Percentiles rank a stretch among this genome's conserved stretches.
Evolutionary conservation across 2,888 invertebrate species (phyloP).

Genomic region (Litoditis marina): DNA sequence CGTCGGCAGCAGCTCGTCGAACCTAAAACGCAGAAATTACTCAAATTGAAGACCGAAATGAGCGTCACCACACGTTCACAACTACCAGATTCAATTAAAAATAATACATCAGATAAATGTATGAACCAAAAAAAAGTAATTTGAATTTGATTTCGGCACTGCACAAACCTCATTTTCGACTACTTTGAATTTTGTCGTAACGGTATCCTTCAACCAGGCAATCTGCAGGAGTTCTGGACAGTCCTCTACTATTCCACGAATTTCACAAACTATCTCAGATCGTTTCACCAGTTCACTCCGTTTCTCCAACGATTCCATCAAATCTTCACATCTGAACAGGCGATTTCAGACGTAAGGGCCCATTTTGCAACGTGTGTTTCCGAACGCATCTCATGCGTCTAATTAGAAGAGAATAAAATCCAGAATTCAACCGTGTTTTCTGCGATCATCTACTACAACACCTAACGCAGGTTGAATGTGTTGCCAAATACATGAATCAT

Average conservation of each 20-base stretch:
- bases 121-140: too few species aligned
- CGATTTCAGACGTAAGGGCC: background rate
- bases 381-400: too few species aligned
- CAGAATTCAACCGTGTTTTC: too few species aligned
- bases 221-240: constrained; percentile 31
- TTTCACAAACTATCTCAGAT: constrained; percentile 18
- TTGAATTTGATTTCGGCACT: too few species aligned
- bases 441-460: background rate
- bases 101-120: too few species aligned
- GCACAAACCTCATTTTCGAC: constrained; percentile 40
- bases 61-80: too few species aligned
- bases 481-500: too few species aligned
- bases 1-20: constrained; percentile 37
- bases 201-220: constrained; percentile 38
- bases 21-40: constrained; percentile 11
- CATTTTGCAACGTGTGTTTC: too few species aligned
- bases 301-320: constrained; percentile 42
- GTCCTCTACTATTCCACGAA: constrained; percentile 39
- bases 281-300: constrained; percentile 41
- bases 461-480: background rate
- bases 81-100: background rate
- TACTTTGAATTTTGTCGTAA: constrained; percentile 33
- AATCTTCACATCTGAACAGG: constrained; percentile 35
- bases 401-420: too few species aligned
- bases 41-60: too few species aligned